These are phyloP conservation scores for Mnemiopsis leidyi DNA, from an alignment of 37 sponge, comb jelly and placozoan species.

Conservation along the genomic window DNA sequence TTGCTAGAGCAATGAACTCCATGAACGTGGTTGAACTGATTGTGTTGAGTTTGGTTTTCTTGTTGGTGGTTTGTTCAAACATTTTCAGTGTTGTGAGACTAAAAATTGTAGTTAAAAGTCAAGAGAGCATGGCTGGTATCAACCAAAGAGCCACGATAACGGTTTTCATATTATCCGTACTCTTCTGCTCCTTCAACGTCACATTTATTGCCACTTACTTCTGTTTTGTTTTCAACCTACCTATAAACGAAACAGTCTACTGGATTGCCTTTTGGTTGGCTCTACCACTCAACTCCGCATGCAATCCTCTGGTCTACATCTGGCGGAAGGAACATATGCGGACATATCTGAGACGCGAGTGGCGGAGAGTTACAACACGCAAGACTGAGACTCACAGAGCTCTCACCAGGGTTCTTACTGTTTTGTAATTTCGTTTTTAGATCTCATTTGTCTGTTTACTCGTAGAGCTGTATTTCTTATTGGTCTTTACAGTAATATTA, in stretches of 20 bases:
- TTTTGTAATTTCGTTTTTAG: not conserved
- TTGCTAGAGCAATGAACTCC: not conserved
- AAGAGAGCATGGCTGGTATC: not conserved
- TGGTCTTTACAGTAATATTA: too few relatives aligned
- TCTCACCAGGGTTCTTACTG: not conserved
- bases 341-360: not conserved
- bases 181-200: slow-evolving; percentile 33
- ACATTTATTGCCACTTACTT: not conserved
- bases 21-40: not conserved
- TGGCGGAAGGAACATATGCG: not conserved
- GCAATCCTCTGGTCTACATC: slow-evolving; percentile 9
- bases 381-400: not conserved
- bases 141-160: not conserved
- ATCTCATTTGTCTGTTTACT: too few relatives aligned
- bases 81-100: not conserved
- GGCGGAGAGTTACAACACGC: not conserved
- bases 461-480: too few relatives aligned
- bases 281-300: slow-evolving; percentile 13
- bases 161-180: not conserved
- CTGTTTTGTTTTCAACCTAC: not conserved
- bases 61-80: not conserved
- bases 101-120: not conserved
- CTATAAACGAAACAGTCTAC: not conserved
- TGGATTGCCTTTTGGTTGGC: slow-evolving; percentile 8
- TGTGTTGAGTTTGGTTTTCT: not conserved